These are phyloP conservation scores for Ethmia dodecea DNA, from an alignment of 2,888 invertebrate genomes.

Conservation along the genomic window DNA sequence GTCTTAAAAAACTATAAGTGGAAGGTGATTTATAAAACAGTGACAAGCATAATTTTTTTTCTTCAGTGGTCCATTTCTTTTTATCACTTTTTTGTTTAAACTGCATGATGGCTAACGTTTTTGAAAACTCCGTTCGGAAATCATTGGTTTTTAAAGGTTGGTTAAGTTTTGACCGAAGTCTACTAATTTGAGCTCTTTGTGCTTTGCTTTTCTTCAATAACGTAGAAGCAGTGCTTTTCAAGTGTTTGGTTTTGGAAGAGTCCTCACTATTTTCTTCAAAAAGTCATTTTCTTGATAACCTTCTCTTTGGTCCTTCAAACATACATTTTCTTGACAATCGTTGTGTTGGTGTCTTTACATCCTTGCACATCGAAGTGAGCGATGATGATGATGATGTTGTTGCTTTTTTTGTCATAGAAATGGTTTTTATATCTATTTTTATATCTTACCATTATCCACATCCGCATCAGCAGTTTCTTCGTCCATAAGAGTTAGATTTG, in stretches of 20 bases:
- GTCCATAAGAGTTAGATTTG: too few relatives aligned
- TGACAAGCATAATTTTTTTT: slow-evolving; percentile 16
- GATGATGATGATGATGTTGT: too few relatives aligned
- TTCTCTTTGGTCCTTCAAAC: slow-evolving; percentile 9
- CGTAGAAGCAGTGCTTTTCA: slow-evolving; percentile 6
- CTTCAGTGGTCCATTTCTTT: slow-evolving; percentile 15
- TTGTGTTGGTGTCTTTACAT: not conserved
- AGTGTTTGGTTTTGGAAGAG: slow-evolving; percentile 5
- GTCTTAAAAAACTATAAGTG: slow-evolving; percentile 11
- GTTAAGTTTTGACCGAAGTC: not conserved
- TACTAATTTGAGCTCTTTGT: not conserved
- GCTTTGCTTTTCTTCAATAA: slow-evolving; percentile 7
- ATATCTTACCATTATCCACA: not conserved
- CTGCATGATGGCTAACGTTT: slow-evolving; percentile 10
- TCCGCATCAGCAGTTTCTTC: not conserved
- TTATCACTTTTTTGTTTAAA: slow-evolving; percentile 7
- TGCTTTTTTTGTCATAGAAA: too few relatives aligned
- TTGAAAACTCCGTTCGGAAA: not conserved
- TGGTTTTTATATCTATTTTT: too few relatives aligned
- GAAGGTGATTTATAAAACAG: slow-evolving; percentile 17
- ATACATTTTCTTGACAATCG: not conserved
- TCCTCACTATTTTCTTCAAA: slow-evolving; percentile 7
- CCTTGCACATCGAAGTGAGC: too few relatives aligned
- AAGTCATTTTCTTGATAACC: slow-evolving; percentile 9
- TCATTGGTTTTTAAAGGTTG: not conserved